phyloP scores from a whole-genome alignment of 2,888 invertebrate genomes.

The Nyleta sp. region DNA sequence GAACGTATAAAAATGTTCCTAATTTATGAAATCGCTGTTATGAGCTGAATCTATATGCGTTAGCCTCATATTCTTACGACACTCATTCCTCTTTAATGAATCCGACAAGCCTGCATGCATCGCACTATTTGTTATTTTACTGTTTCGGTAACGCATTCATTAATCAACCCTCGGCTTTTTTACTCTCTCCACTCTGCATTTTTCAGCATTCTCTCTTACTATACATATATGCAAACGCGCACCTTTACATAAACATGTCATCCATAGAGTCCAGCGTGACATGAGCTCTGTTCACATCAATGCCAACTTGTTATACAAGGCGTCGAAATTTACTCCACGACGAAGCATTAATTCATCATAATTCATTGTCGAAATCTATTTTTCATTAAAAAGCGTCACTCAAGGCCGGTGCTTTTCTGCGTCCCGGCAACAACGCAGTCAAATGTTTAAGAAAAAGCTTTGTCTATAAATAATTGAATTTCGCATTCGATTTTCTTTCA shows the following conservation, averaged over 20 bases:
- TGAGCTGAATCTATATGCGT: slow-evolving; percentile 13
- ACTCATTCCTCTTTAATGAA: slow-evolving; percentile 18
- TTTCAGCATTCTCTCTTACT: slow-evolving; percentile 69
- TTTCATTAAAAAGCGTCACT: not conserved
- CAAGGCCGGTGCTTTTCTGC: not conserved
- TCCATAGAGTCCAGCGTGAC: slow-evolving; percentile 28
- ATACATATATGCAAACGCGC: slow-evolving; percentile 28
- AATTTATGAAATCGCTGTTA: slow-evolving; percentile 7
- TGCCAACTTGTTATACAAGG: slow-evolving; percentile 39
- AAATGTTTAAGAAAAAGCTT: not conserved
- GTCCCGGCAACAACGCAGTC: not conserved
- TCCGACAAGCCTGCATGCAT: slow-evolving; percentile 56
- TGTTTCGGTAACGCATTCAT: slow-evolving; percentile 76
- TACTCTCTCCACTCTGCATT: slow-evolving; percentile 73
- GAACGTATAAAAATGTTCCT: not conserved
- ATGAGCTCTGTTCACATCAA: slow-evolving; percentile 39
- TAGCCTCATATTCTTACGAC: slow-evolving; percentile 28
- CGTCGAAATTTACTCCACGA: slow-evolving; percentile 22
- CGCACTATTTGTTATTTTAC: slow-evolving; percentile 79
- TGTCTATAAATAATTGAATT: slow-evolving; percentile 14
- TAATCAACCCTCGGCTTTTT: slow-evolving; percentile 75
- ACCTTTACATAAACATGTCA: slow-evolving; percentile 47
- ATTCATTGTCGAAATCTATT: slow-evolving; percentile 16
- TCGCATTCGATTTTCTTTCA: slow-evolving; percentile 49
- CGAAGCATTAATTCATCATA: slow-evolving; percentile 29